These are phyloP conservation scores for Periophthalmus modestus DNA, from an alignment of 2,113 vertebrate species.

Conservation along the genomic window DNA sequence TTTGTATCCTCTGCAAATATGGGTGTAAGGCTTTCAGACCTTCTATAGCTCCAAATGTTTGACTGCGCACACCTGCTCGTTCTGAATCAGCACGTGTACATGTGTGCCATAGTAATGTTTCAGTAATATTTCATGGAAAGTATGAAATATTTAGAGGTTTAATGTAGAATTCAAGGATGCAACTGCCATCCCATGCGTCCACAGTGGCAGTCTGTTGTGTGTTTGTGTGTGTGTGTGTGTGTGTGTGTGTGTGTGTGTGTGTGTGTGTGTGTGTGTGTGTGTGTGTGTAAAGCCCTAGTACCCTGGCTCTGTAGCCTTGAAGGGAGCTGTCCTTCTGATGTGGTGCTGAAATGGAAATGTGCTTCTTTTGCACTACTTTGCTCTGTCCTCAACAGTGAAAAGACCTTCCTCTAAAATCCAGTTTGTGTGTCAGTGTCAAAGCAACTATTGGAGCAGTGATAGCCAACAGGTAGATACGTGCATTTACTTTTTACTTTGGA, in stretches of 20 bases:
- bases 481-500: neutral
- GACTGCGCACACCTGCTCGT: slow-evolving; percentile 11
- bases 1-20: neutral
- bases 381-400: slow-evolving; percentile 14
- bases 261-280: neutral
- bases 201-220: neutral
- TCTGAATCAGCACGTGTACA: slow-evolving; percentile 19
- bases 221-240: too few relatives aligned
- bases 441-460: slow-evolving; percentile 36
- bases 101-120: slow-evolving; percentile 17
- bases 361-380: slow-evolving; percentile 12
- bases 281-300: too few relatives aligned
- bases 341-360: slow-evolving; percentile 72
- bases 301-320: slow-evolving; percentile 37
- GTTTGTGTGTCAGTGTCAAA: slow-evolving; percentile 7
- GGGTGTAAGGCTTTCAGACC: neutral
- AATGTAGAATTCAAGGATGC: slow-evolving; percentile 12
- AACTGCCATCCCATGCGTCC: neutral
- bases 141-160: slow-evolving; percentile 5
- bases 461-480: neutral
- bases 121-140: neutral
- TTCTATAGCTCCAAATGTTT: neutral
- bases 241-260: neutral
- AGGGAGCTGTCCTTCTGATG: slow-evolving; percentile 66
- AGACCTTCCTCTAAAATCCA: neutral